Base-by-base conservation (phyloP, 2,113 vertebrate species). In the Centropus unirufus region DNA sequence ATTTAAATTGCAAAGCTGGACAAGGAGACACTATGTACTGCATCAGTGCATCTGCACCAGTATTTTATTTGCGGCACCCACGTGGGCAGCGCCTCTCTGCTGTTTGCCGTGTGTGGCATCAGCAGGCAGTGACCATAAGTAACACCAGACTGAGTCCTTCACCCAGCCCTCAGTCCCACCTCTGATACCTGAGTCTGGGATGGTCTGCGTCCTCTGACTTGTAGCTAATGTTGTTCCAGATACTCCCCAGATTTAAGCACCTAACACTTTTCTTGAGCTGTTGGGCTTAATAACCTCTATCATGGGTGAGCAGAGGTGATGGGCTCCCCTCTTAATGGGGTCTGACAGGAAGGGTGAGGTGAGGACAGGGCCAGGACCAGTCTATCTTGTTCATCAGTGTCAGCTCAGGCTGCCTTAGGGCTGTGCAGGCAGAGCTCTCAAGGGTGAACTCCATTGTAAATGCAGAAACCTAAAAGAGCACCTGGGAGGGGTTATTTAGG, bases 21-120 rank as follows among this genome's bases (percentile, higher is more conserved):
- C 0, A 0, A 85, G 74, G 46, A 82, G 66, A 47, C 9, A 6
- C 12, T 14, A 14, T 1, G 2, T 49, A 49, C 10, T 22, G 47
- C 22, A 12, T n/a, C 8, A 15, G 32, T n/a, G 44, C 32, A n/a
- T 46, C 76, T 42, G 13, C 0, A 0, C 46, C 83, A 69, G 55
- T 40, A 47, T 47, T 55, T n/a, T 61, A 9, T 51, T 58, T 1
- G 1, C 20, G 40, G 47, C 66, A 39, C 36, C 32, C 16, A 27
- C 14, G 8, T 0, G 42, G 24, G 62, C 44, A 72, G 54, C 29
- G 29, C 20, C 22, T 93, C 64, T 62, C 17, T 0, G 0, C n/a
- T 66, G 80, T 26, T 81, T 2, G 0, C 70, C 7, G 3, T 20
- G 32, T 13, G 4, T 17, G 26, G 23, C 70, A 63, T 61, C 44